Percentiles rank a stretch among this genome's conserved stretches.
Evolutionary conservation across 2,888 invertebrate species (phyloP).

Genomic region (Selenia dentaria): DNA sequence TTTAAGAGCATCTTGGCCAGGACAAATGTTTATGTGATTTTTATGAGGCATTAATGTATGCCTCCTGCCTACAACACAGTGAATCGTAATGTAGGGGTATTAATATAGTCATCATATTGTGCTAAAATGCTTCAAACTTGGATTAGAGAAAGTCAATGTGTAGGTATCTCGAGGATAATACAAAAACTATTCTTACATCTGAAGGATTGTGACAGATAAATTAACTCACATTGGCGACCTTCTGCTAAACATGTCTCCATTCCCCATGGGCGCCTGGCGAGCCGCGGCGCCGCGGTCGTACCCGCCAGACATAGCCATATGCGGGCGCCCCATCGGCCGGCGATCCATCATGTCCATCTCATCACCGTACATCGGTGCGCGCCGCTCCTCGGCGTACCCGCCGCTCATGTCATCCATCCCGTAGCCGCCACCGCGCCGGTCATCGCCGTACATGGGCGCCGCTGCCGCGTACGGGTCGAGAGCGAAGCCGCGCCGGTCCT

Average conservation of each 20-base stretch:
- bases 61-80: no score
- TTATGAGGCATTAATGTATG: no score
- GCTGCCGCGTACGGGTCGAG: conserved; percentile 69
- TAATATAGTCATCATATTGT: no score
- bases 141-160: no score
- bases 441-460: conserved; percentile 45
- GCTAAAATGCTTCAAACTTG: no score
- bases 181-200: no score
- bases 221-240: conserved; percentile 66
- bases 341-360: conserved; percentile 70
- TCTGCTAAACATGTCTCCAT: conserved; percentile 79
- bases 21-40: no score
- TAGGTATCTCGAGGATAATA: no score
- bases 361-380: conserved; percentile 65
- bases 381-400: conserved; percentile 53
- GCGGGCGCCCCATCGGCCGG: conserved; percentile 51
- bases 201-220: no score
- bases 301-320: conserved; percentile 52
- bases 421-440: conserved; percentile 26
- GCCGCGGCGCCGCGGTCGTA: conserved; percentile 67
- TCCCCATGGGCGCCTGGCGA: conserved; percentile 61
- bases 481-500: conserved; percentile 74
- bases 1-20: no score
- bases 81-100: no score
- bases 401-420: conserved; percentile 37